Conservation (phyloP, 2,888 invertebrate genomes). For the Synanthedon formicaeformis region DNA sequence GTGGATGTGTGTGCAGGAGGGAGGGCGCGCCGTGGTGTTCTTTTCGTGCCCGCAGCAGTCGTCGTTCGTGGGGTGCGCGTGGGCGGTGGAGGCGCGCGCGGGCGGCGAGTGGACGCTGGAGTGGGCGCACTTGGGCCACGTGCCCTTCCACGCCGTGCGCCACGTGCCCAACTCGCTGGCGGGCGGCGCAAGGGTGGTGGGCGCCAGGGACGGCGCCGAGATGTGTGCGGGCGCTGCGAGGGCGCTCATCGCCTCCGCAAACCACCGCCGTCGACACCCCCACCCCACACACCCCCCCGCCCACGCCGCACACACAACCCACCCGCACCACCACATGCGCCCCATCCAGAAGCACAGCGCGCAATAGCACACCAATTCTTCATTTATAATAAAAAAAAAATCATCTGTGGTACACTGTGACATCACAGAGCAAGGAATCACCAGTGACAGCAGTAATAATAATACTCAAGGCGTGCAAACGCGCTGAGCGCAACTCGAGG, state of each 20-base stretch:
- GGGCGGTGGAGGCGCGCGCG: slow-evolving; percentile 19
- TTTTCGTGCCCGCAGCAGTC: slow-evolving; percentile 59
- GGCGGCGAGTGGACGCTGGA: slow-evolving; percentile 20
- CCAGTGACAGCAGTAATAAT: too few species aligned
- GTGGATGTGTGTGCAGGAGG: slow-evolving; percentile 29
- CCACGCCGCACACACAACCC: slow-evolving; percentile 3
- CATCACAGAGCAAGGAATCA: too few species aligned
- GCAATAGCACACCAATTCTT: neutral
- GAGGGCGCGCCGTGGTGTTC: slow-evolving; percentile 46
- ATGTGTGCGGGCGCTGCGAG: slow-evolving; percentile 36
- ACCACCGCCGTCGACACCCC: slow-evolving; percentile 10
- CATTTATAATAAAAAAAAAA: neutral
- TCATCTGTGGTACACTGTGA: neutral
- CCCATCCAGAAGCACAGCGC: slow-evolving; percentile 22
- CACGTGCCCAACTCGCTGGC: slow-evolving; percentile 70
- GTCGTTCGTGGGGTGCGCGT: slow-evolving; percentile 46
- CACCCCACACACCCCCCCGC: slow-evolving; percentile 2
- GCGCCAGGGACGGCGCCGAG: slow-evolving; percentile 73
- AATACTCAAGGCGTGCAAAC: too few species aligned
- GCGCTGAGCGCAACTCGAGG: too few species aligned
- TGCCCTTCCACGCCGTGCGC: slow-evolving; percentile 51
- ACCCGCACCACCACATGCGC: slow-evolving; percentile 9
- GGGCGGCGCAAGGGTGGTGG: slow-evolving; percentile 66
- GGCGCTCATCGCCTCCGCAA: slow-evolving; percentile 30
- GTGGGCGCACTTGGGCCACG: slow-evolving; percentile 40